Evolutionary conservation across 1,140 invertebrate genomes (phyloP).

Genomic region (Calephelis nemesis): DNA sequence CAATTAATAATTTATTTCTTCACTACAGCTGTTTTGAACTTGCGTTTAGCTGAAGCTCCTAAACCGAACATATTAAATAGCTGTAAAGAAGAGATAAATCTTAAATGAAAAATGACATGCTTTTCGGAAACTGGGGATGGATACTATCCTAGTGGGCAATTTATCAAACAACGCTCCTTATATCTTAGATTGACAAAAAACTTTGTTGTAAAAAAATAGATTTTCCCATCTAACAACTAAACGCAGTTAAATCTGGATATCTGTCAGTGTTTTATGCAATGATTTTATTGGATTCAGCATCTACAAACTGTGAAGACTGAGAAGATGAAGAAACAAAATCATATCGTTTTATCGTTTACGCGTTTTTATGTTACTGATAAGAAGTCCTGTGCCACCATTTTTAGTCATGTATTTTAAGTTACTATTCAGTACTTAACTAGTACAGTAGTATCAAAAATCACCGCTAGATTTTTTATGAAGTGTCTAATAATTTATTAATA

Average conservation of each 20-base stretch:
- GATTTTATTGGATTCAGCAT: constrained; percentile 67
- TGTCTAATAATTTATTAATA: too few species aligned
- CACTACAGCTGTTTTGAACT: too few species aligned
- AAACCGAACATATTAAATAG: too few species aligned
- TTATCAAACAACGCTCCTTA: background rate
- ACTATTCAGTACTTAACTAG: constrained; percentile 15
- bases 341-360: constrained; percentile 75
- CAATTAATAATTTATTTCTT: too few species aligned
- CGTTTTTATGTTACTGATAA: constrained; percentile 58
- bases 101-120: too few species aligned
- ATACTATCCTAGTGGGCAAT: background rate
- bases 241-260: too few species aligned
- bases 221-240: too few species aligned
- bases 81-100: too few species aligned
- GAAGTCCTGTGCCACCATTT: constrained; percentile 38
- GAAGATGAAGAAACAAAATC: constrained; percentile 68
- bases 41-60: too few species aligned
- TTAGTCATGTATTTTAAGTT: constrained; percentile 19
- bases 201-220: too few species aligned
- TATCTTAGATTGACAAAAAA: too few species aligned
- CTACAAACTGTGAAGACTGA: constrained; percentile 74
- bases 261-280: constrained; percentile 18
- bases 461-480: background rate
- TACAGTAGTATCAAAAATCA: constrained; percentile 8
- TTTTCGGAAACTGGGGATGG: too few species aligned